These are phyloP conservation scores for Takifugu bimaculatus DNA, from an alignment of 2,113 vertebrate species.

Conservation along the genomic window DNA sequence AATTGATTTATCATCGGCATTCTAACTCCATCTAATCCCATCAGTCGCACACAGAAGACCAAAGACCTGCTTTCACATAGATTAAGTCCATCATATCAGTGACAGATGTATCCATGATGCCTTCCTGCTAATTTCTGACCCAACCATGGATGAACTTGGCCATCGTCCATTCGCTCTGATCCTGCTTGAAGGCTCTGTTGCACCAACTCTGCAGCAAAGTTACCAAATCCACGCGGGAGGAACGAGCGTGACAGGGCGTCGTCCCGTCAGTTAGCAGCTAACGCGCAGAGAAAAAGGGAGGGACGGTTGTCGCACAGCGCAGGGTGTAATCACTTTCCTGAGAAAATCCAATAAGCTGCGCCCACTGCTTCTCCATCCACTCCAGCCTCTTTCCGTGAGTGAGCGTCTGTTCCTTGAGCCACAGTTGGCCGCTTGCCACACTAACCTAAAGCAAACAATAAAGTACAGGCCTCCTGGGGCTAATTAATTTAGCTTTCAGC, in stretches of 20 bases:
- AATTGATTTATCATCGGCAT: slow-evolving; percentile 63
- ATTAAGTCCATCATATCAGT: slow-evolving; percentile 7
- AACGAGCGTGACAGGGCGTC: slow-evolving; percentile 14
- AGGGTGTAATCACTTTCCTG: slow-evolving; percentile 55
- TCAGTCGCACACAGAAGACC: slow-evolving; percentile 28
- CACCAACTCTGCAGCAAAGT: slow-evolving; percentile 1
- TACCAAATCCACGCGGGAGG: slow-evolving; percentile 7
- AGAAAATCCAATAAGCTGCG: slow-evolving; percentile 52
- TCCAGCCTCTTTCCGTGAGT: slow-evolving; percentile 21
- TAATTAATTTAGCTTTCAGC: slow-evolving; percentile 57
- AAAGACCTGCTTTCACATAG: slow-evolving; percentile 4
- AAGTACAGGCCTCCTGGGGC: slow-evolving; percentile 26
- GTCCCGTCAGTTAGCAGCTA: slow-evolving; percentile 19
- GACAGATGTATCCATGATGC: not conserved
- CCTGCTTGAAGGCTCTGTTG: slow-evolving; percentile 19
- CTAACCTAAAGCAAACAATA: slow-evolving; percentile 48
- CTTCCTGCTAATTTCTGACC: slow-evolving; percentile 25
- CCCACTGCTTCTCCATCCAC: slow-evolving; percentile 15
- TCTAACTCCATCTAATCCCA: slow-evolving; percentile 33
- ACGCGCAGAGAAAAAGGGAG: not conserved
- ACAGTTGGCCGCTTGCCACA: slow-evolving; percentile 34
- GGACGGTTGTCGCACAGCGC: slow-evolving; percentile 22
- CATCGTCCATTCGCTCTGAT: not conserved
- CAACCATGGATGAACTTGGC: not conserved
- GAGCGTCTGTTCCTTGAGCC: slow-evolving; percentile 23